phyloP scores from a whole-genome alignment of 2,113 vertebrate species.

The Cyprinodon tularosa region DNA sequence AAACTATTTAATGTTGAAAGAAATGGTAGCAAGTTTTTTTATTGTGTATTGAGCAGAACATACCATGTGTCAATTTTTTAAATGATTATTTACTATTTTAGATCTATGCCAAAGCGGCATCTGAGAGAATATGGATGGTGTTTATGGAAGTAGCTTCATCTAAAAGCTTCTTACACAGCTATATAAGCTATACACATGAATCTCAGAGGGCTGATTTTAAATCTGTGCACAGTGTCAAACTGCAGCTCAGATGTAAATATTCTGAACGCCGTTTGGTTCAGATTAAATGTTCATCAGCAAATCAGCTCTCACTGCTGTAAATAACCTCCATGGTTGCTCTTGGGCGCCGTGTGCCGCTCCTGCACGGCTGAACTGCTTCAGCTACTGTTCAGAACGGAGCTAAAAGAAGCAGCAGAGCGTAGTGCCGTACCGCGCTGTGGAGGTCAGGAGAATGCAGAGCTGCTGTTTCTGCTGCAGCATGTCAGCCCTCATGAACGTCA shows the following conservation, averaged over 20 bases:
- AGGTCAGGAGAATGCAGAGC: slow-evolving; percentile 2
- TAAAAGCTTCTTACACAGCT: background rate
- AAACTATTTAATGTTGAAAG: too few species aligned
- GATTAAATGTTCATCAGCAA: background rate
- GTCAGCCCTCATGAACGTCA: background rate
- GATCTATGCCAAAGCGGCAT: too few species aligned
- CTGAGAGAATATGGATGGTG: background rate
- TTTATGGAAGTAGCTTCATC: background rate
- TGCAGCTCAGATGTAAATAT: background rate
- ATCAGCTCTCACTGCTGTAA: slow-evolving; percentile 2
- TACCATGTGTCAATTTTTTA: too few species aligned
- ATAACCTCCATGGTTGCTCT: background rate
- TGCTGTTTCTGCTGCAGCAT: slow-evolving; percentile 40
- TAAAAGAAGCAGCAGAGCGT: background rate
- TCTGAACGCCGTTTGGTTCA: background rate
- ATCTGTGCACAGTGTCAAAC: background rate
- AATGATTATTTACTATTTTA: too few species aligned
- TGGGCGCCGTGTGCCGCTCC: background rate
- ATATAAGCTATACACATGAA: background rate
- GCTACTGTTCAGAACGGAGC: background rate
- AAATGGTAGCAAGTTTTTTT: too few species aligned
- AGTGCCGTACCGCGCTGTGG: background rate
- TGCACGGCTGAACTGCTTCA: background rate
- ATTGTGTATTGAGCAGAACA: too few species aligned
- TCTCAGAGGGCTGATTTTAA: background rate